These are phyloP conservation scores for Cryptotermes secundus DNA, from an alignment of 1,140 invertebrate genomes.

Conservation along the genomic window DNA sequence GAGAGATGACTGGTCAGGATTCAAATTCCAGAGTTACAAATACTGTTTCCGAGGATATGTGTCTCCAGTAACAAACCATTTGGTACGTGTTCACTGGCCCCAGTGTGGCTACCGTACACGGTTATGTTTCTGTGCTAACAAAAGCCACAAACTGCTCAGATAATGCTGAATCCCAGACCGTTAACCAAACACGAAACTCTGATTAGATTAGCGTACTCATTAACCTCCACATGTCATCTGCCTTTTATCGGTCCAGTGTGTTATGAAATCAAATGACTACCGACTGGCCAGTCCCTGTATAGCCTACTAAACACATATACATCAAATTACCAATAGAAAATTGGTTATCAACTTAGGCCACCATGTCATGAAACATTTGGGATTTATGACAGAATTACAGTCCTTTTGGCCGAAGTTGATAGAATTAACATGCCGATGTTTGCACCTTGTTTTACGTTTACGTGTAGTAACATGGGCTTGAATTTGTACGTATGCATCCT, in stretches of 20 bases:
- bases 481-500: too few relatives aligned
- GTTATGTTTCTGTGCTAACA: background rate
- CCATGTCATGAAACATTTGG: constrained; percentile 1
- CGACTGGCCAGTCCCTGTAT: background rate
- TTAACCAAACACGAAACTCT: background rate
- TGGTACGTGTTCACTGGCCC: background rate
- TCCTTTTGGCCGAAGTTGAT: background rate
- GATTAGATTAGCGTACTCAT: background rate
- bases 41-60: background rate
- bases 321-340: background rate
- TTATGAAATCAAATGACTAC: constrained; percentile 3
- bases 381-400: background rate
- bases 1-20: background rate
- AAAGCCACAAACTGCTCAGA: constrained; percentile 2
- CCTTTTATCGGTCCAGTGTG: background rate
- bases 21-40: background rate
- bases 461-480: too few relatives aligned
- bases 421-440: background rate
- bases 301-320: background rate
- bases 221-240: background rate
- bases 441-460: background rate
- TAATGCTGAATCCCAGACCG: background rate
- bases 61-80: background rate
- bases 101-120: background rate
- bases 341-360: background rate